Conservation (phyloP, 2,888 invertebrate genomes). For the Calameuta filiformis region DNA sequence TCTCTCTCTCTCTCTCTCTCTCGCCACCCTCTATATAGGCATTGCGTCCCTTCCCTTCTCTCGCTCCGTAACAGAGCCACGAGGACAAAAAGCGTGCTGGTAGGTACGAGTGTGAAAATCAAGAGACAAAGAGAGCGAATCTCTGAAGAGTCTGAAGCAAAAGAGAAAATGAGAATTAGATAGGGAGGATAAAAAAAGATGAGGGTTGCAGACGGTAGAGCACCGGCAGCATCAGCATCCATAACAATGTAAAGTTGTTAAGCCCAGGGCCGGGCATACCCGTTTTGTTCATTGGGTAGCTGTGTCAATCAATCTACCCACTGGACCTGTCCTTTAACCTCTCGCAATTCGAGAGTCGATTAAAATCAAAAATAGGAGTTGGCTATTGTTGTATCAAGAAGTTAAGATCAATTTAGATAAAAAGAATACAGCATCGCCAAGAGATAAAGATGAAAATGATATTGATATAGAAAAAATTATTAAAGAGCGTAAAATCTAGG, state of each 20-base stretch:
- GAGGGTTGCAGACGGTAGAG: background rate
- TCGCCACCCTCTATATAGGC: background rate
- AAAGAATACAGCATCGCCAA: background rate
- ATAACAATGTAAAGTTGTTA: slow-evolving; percentile 32
- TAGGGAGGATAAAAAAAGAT: background rate
- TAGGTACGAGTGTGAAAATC: background rate
- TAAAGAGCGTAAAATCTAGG: background rate
- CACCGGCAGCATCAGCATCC: slow-evolving; percentile 3
- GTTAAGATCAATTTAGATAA: background rate
- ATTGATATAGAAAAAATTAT: background rate
- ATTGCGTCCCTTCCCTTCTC: background rate
- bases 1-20: too few relatives aligned
- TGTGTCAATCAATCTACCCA: slow-evolving; percentile 22
- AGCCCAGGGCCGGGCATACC: slow-evolving; percentile 17
- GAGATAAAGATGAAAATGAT: background rate
- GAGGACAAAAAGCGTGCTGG: background rate
- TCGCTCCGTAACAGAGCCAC: background rate
- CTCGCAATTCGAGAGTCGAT: background rate
- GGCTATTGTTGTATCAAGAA: background rate
- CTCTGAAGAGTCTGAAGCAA: background rate
- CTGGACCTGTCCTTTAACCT: slow-evolving; percentile 4
- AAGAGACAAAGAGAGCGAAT: background rate
- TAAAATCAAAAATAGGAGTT: background rate
- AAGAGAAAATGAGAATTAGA: background rate
- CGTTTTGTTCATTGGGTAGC: slow-evolving; percentile 28